A percentile compares a stretch with the other conserved stretches of the same genome.
Evolutionary conservation across 2,113 vertebrate species (phyloP).

Genomic region (Cacatua alba): DNA sequence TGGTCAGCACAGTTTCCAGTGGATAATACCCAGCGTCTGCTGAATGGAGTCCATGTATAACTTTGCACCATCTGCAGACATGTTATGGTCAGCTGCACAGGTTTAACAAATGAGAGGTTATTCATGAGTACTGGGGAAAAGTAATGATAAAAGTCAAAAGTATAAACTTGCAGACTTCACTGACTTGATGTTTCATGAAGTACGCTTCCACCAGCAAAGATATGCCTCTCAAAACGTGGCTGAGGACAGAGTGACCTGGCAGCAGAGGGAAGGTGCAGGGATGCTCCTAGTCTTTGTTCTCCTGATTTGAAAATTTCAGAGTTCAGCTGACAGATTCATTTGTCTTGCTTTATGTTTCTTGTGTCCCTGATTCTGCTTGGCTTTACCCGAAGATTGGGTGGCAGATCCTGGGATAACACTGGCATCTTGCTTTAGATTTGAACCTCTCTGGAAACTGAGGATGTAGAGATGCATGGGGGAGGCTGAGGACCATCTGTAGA

Average conservation of each 20-base stretch:
- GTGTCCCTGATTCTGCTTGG: not conserved
- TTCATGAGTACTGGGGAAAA: not conserved
- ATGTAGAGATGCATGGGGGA: not conserved
- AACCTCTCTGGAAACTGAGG: not conserved
- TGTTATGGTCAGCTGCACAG: not conserved
- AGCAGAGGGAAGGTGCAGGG: not conserved
- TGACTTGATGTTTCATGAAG: not conserved
- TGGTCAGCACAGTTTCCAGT: not conserved
- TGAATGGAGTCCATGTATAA: not conserved
- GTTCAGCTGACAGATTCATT: not conserved
- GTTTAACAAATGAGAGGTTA: not conserved
- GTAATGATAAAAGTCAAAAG: not conserved
- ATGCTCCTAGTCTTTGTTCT: not conserved
- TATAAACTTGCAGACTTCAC: not conserved
- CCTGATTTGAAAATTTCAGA: not conserved
- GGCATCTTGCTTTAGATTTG: not conserved
- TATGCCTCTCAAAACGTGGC: not conserved
- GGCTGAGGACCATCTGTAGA: not conserved
- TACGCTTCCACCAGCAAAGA: not conserved
- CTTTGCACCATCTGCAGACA: not conserved
- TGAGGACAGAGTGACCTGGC: not conserved
- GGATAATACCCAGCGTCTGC: not conserved
- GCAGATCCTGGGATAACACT: not conserved
- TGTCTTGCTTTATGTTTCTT: not conserved
- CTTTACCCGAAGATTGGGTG: not conserved